phyloP scores from a whole-genome alignment of 2,113 vertebrate species.

The Proteles cristata region DNA sequence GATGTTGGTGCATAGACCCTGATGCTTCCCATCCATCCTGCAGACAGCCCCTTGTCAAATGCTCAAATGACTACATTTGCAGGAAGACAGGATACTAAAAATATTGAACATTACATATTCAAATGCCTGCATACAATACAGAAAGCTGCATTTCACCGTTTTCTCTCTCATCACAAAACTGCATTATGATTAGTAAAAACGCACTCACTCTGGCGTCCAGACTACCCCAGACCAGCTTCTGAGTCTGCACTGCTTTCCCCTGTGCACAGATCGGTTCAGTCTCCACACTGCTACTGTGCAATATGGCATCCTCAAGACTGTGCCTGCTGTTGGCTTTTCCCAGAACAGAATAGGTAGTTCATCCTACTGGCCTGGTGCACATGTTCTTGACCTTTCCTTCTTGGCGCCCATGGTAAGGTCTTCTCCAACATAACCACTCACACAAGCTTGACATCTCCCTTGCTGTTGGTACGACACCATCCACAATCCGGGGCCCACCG shows the following conservation, averaged over 20 bases:
- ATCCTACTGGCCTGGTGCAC: background rate
- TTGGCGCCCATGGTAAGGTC: background rate
- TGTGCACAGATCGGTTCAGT: background rate
- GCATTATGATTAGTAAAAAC: background rate
- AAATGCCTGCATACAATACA: background rate
- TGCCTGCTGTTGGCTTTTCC: background rate
- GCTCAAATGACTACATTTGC: no score
- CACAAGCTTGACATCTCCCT: fast-evolving
- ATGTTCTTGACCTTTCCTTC: background rate
- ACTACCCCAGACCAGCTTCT: background rate
- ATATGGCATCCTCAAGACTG: background rate
- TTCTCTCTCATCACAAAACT: background rate
- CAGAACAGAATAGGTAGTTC: background rate
- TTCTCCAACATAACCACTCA: background rate
- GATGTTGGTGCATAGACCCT: no score
- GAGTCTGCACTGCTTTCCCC: background rate
- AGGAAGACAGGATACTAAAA: no score
- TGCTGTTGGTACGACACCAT: fast-evolving
- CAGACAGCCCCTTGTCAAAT: no score
- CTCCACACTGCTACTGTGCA: no score
- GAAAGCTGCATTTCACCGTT: fast-evolving
- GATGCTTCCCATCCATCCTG: no score
- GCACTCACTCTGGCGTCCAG: background rate
- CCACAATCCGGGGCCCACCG: fast-evolving
- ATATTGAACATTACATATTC: background rate